Evolutionary conservation across 2,797 vertebrate species (phyloP).

Genomic region (Geotrypetes seraphini): DNA sequence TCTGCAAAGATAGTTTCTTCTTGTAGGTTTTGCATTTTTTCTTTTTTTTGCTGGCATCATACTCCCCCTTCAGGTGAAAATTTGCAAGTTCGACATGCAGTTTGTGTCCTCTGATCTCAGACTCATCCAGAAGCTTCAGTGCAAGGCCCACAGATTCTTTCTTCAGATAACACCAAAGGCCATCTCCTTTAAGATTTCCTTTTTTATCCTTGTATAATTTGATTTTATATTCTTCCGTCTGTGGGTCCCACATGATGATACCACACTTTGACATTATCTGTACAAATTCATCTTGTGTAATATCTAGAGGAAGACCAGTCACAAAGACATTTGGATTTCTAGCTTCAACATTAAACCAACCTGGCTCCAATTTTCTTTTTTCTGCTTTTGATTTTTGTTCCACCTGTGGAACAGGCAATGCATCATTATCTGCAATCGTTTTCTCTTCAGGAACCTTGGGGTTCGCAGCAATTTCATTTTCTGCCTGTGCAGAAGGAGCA

Average conservation of each 20-base stretch:
- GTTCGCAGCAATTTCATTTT: conserved; percentile 13
- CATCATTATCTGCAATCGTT: conserved; percentile 23
- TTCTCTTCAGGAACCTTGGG: conserved; percentile 29
- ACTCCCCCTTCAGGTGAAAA: conserved; percentile 87
- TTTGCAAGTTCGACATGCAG: conserved; percentile 83
- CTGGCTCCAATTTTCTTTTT: conserved; percentile 83
- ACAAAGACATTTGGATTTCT: no score
- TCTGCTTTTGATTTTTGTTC: conserved; percentile 65
- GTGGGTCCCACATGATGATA: conserved; percentile 87
- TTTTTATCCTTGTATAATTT: conserved; percentile 90
- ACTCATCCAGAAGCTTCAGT: conserved; percentile 79
- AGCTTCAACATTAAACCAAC: no score
- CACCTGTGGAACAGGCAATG: conserved; percentile 21
- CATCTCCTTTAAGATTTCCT: conserved; percentile 90
- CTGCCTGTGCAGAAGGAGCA: conserved; percentile 25
- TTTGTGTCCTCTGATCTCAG: conserved; percentile 81
- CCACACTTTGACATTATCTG: conserved; percentile 91
- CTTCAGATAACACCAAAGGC: conserved; percentile 94
- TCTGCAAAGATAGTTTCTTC: conserved; percentile 82
- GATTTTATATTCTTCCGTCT: conserved; percentile 83
- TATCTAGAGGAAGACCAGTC: conserved; percentile 87
- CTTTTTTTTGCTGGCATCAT: conserved; percentile 89
- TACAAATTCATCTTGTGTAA: conserved; percentile 81
- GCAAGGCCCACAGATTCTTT: conserved; percentile 81
- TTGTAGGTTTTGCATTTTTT: conserved; percentile 91